Evolutionary conservation across 2,113 vertebrate species (phyloP).

Genomic region (Chlorodrepanis virens): DNA sequence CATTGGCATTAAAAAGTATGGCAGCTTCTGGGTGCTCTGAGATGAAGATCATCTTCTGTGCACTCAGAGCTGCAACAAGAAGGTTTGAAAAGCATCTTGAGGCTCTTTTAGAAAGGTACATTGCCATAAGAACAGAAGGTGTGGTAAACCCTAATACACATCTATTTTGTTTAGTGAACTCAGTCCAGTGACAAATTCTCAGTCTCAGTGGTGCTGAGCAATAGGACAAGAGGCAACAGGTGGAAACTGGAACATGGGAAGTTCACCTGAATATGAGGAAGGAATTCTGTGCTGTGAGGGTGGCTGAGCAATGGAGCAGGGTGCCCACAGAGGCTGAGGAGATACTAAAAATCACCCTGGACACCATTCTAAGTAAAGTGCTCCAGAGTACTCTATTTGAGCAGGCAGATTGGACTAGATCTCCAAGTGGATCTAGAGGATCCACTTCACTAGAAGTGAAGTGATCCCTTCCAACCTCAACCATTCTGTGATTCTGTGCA

Average conservation of each 20-base stretch:
- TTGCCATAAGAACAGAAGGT: not conserved
- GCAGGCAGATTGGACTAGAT: not conserved
- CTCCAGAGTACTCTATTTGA: not conserved
- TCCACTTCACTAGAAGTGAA: not conserved
- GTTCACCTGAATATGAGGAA: not conserved
- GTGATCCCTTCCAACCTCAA: not conserved
- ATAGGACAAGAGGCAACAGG: not conserved
- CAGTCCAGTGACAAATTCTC: not conserved
- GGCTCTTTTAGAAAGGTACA: not conserved
- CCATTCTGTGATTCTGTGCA: not conserved
- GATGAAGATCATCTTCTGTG: not conserved
- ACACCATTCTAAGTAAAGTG: not conserved
- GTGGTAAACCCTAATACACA: not conserved
- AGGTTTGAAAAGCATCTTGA: not conserved
- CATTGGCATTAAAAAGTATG: not conserved
- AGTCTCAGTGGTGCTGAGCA: not conserved
- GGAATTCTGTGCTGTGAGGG: not conserved
- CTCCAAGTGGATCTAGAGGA: not conserved
- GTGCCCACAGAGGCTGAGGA: not conserved
- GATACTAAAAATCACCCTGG: not conserved
- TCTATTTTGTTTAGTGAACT: not conserved
- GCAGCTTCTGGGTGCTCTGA: not conserved
- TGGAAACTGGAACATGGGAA: not conserved
- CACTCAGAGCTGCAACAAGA: not conserved
- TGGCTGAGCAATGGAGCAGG: not conserved